These are phyloP conservation scores for Aethina tumida DNA, from an alignment of 1,140 invertebrate species.

Conservation along the genomic window DNA sequence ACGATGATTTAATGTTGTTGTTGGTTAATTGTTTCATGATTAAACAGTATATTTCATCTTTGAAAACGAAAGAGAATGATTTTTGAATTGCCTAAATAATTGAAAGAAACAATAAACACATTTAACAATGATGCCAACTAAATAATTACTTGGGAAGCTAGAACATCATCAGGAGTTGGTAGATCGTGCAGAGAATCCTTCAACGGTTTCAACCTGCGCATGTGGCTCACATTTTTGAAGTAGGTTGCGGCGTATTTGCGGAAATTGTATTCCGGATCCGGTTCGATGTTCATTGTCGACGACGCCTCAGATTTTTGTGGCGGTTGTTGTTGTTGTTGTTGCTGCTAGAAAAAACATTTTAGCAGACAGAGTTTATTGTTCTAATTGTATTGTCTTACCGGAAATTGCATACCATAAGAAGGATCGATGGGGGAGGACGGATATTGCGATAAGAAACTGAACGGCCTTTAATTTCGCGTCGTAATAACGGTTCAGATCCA, in stretches of 20 bases:
- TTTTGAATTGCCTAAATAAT: too few species aligned
- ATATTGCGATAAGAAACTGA: slow-evolving; percentile 3
- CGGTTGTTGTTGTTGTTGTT: too few species aligned
- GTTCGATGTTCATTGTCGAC: slow-evolving; percentile 56
- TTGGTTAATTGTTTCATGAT: slow-evolving; percentile 86
- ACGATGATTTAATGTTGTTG: slow-evolving; percentile 77
- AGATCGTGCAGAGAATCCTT: slow-evolving; percentile 72
- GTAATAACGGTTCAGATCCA: slow-evolving; percentile 48
- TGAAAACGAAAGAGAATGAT: slow-evolving; percentile 42
- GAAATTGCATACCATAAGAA: not conserved
- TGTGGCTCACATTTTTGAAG: slow-evolving; percentile 71
- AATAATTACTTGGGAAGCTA: slow-evolving; percentile 61
- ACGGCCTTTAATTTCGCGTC: slow-evolving; percentile 26
- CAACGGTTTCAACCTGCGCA: slow-evolving; percentile 64
- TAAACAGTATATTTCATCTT: slow-evolving; percentile 92
- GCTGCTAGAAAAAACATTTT: too few species aligned
- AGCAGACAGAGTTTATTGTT: too few species aligned
- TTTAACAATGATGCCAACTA: slow-evolving; percentile 46
- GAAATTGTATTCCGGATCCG: slow-evolving; percentile 78
- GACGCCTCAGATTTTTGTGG: too few species aligned
- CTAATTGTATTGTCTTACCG: not conserved
- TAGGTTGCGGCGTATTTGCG: slow-evolving; percentile 86
- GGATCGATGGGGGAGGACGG: not conserved
- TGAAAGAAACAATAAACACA: too few species aligned
- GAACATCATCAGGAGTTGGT: slow-evolving; percentile 66